Evolutionary conservation across 2,797 vertebrate genomes (phyloP).

Genomic region (Eupleurogrammus muticus): DNA sequence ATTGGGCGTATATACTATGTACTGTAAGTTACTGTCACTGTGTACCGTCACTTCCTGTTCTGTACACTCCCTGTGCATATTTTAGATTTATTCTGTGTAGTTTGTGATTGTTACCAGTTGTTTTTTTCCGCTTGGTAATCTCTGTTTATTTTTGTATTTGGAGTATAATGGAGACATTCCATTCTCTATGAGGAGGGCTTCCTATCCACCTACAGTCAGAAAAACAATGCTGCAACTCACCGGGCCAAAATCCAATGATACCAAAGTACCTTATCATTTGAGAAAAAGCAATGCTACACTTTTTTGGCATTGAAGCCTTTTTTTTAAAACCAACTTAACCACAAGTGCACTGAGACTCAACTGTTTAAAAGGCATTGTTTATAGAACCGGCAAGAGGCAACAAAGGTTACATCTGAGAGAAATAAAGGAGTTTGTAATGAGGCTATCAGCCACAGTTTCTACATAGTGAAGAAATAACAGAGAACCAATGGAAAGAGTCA

Average conservation of each 20-base stretch:
- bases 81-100: conserved; percentile 40
- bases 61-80: conserved; percentile 54
- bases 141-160: conserved; percentile 60
- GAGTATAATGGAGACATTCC: conserved; percentile 79
- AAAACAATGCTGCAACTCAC: conserved; percentile 37
- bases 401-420: neutral
- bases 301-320: conserved; percentile 48
- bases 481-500: conserved; percentile 46
- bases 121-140: conserved; percentile 60
- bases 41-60: conserved; percentile 46
- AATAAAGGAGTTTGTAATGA: neutral
- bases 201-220: conserved; percentile 24
- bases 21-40: conserved; percentile 44
- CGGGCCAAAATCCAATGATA: conserved; percentile 48
- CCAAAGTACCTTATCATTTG: conserved; percentile 57
- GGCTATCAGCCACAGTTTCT: neutral
- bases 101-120: conserved; percentile 49
- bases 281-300: conserved; percentile 19
- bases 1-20: conserved; percentile 41
- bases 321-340: conserved; percentile 41
- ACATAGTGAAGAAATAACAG: conserved; percentile 37
- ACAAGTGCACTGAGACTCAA: conserved; percentile 65
- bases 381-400: neutral
- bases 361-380: conserved; percentile 2
- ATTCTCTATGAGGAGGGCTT: conserved; percentile 61